These are phyloP conservation scores for Hecatera dysodea DNA, from an alignment of 2,888 invertebrate genomes.

Conservation along the genomic window DNA sequence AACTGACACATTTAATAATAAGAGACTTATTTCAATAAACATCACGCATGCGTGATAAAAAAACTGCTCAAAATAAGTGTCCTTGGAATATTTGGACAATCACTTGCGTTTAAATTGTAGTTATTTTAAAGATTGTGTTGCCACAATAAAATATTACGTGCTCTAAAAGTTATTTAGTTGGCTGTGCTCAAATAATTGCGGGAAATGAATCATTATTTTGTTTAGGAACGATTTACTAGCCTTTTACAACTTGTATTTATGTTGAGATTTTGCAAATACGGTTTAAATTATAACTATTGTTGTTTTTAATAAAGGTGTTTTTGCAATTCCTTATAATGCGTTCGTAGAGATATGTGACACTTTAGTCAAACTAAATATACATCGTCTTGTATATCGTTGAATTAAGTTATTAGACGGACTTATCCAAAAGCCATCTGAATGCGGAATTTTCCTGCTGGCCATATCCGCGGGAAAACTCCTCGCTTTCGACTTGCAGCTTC, in stretches of 20 bases:
- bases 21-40: constrained; percentile 18
- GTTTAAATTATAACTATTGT: not conserved
- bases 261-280: not conserved
- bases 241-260: constrained; percentile 23
- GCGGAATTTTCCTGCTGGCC: too few species aligned
- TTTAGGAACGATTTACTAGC: constrained; percentile 30
- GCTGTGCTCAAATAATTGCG: constrained; percentile 42
- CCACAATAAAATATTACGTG: constrained; percentile 45
- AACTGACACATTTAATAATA: constrained; percentile 5
- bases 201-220: constrained; percentile 54
- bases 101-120: constrained; percentile 29
- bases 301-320: not conserved
- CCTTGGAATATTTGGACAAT: constrained; percentile 50
- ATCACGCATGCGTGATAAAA: constrained; percentile 14
- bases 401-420: too few species aligned
- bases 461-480: too few species aligned
- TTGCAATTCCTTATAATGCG: too few species aligned
- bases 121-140: constrained; percentile 40
- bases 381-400: too few species aligned
- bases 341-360: too few species aligned
- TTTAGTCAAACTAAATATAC: too few species aligned
- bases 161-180: constrained; percentile 45
- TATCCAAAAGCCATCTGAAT: too few species aligned
- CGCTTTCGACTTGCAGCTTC: too few species aligned
- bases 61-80: constrained; percentile 36